Percentiles rank a stretch among this genome's conserved stretches.
Conservation (phyloP, 2,888 invertebrate genomes). For the Tetragonisca angustula region DNA sequence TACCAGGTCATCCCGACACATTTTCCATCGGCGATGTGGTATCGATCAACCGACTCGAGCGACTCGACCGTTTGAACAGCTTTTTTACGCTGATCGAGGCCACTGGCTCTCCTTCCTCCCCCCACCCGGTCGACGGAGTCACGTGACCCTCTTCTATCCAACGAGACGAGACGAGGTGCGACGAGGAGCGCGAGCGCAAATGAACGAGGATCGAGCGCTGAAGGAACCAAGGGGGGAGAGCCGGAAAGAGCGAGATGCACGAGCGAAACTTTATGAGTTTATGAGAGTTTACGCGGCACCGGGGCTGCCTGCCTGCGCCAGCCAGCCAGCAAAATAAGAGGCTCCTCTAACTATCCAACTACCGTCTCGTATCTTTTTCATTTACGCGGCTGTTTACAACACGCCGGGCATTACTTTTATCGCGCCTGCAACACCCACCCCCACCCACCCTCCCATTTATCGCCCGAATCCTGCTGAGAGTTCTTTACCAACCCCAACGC, state of each 20-base stretch:
- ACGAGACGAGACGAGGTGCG: constrained; percentile 4
- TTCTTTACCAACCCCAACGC: neutral
- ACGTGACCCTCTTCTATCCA: neutral
- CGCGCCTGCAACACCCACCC: constrained; percentile 38
- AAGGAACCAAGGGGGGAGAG: neutral
- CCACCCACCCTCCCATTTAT: constrained; percentile 23
- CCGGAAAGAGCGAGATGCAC: constrained; percentile 25
- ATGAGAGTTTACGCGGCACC: constrained; percentile 66
- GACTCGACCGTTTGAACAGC: neutral
- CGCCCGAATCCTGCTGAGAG: constrained; percentile 41
- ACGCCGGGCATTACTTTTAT: constrained; percentile 73
- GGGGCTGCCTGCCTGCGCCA: constrained; percentile 26
- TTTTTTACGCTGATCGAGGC: neutral
- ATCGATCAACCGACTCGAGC: too few species aligned
- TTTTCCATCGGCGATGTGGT: too few species aligned
- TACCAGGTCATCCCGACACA: too few species aligned
- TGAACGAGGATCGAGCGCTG: neutral
- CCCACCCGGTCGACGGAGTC: too few species aligned
- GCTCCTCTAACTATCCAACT: constrained; percentile 75
- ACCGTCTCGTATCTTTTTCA: constrained; percentile 77
- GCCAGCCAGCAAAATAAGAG: constrained; percentile 71
- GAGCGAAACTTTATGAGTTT: constrained; percentile 76
- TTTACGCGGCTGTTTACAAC: constrained; percentile 78
- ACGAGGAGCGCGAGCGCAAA: too few species aligned
- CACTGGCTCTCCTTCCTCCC: neutral